Base-by-base conservation (phyloP, 2,113 vertebrate genomes). In the Rostratula benghalensis region DNA sequence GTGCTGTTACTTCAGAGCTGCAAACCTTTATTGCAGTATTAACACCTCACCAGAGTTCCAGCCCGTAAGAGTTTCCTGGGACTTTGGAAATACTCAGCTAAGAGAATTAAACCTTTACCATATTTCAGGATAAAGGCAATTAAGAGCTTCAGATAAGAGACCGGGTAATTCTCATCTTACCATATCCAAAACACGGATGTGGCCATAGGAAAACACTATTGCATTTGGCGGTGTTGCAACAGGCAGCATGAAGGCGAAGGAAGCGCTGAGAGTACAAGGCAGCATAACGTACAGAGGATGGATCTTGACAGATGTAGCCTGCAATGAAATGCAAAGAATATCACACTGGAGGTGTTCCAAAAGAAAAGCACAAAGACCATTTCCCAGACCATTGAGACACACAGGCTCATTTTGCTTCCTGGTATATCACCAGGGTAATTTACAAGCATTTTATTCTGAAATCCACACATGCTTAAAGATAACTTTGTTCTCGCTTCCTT, bases 201-300 rank as follows among this genome's bases (percentile, higher is more conserved):
- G 99, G 81, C 99, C 99, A 0, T 99, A 99, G 37, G 99, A 98
- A 96, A 99, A 99, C 78, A 98, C 99, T 13, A 99, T 99, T 25
- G 99, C 99, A 3, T 99, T 99, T 19, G 99, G 99, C 0, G 99
- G 99, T 4, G 99, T 99, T 51, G 99, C 99, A 65, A 99, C 99
- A 11, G 99, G 99, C 35, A 99, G 93, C 99, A 99, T 99, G 98
- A 99, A 99, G 87, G 99, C 99, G 59, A 99, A 99, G 7, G 99
- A 99, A 4, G 99, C 97, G 25, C 99, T 99, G 87, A 99, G 98
- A 10, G 99, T 99, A 70, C 98, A 98, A 25, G 99, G 99, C 75
- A 99, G 97, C 99, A 99, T 99, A 96, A 99, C 90, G 39, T 99
- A 99, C 67, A 99, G 94, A 4, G 99, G 99, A 78, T 99, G 98